Evolutionary conservation across 1,140 invertebrate species (phyloP), one percentile per base, ranked within the genome.

Genomic region (Dolichoris vasculosae): DNA sequence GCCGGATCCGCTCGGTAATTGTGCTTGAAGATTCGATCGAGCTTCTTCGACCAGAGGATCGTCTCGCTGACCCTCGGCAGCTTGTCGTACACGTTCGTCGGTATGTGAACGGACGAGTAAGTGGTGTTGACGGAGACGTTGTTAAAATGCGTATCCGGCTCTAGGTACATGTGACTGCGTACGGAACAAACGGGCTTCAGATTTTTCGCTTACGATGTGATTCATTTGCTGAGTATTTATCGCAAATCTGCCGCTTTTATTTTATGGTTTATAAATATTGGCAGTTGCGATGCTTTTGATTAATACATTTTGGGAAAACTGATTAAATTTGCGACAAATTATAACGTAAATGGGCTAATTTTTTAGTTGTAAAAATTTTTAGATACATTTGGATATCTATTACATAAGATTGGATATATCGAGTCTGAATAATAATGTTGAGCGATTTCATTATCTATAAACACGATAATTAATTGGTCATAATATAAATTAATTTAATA

Each of bases 71-170:
- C 95, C 40, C 95, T 92, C 0, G 92, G 92, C 87, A 95, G 95
- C 94, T 94, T 84, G 91, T 98, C 97, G 93, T 96, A 99, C 32
- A 99, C 97, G 94, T 98, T 98, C 3, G 97, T 98, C 1, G 98
- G 98, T 20, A 99, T 96, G 92, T 99, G 98, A 46, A 99, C 96
- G 63, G 98, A 96, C 90, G 97, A 98, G 83, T 95, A 94, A 82
- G 94, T 96, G 11, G 96, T 96, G 91, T 98, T 98, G 11, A 99
- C 96, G 1, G 95, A 94, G 64, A 97, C 96, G 90, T 97, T 96
- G 92, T 96, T 97, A 91, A 99, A 99, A 92, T 98, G 96, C 0
- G 96, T 95, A 91, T 97, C 95, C 59, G 94, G 93, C 86, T 95
- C 95, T 6, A 98, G 89, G 1, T 92, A 89, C 88, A 97, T 95